These are phyloP conservation scores for Torymus tubicola DNA, from an alignment of 2,888 invertebrate genomes.

Conservation along the genomic window DNA sequence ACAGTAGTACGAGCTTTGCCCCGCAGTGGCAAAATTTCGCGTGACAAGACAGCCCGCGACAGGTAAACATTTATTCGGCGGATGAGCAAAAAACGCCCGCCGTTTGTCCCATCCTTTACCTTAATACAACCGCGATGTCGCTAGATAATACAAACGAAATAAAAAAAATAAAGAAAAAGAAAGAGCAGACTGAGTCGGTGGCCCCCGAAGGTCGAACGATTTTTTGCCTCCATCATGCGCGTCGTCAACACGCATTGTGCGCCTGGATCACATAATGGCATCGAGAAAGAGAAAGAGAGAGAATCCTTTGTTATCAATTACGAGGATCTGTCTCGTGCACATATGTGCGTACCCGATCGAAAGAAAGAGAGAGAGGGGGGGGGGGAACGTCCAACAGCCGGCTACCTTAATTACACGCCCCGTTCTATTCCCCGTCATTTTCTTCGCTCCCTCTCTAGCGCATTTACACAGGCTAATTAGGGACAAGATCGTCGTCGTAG, in stretches of 20 bases:
- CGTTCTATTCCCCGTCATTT: neutral
- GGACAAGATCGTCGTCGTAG: constrained; percentile 26
- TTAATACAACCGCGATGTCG: too few species aligned
- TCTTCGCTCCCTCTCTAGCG: neutral
- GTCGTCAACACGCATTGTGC: neutral
- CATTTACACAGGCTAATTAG: constrained; percentile 42
- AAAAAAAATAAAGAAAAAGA: too few species aligned
- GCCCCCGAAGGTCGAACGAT: constrained; percentile 22
- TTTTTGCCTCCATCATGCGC: constrained; percentile 18
- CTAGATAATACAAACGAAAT: too few species aligned
- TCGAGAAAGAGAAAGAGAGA: neutral
- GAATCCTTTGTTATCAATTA: constrained; percentile 45
- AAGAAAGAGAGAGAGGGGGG: neutral
- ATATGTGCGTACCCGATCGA: neutral
- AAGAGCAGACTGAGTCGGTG: too few species aligned
- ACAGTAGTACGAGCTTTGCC: too few species aligned
- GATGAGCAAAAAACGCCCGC: too few species aligned
- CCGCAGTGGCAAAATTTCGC: too few species aligned
- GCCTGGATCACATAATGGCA: constrained; percentile 32
- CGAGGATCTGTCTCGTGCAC: constrained; percentile 16
- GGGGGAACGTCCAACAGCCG: neutral
- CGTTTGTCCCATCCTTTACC: too few species aligned
- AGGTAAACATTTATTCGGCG: too few species aligned
- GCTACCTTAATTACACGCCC: constrained; percentile 32
- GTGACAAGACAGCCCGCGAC: too few species aligned